These are phyloP conservation scores for Spheniscus mendiculus DNA, from an alignment of 2,113 vertebrate species.

Conservation along the genomic window DNA sequence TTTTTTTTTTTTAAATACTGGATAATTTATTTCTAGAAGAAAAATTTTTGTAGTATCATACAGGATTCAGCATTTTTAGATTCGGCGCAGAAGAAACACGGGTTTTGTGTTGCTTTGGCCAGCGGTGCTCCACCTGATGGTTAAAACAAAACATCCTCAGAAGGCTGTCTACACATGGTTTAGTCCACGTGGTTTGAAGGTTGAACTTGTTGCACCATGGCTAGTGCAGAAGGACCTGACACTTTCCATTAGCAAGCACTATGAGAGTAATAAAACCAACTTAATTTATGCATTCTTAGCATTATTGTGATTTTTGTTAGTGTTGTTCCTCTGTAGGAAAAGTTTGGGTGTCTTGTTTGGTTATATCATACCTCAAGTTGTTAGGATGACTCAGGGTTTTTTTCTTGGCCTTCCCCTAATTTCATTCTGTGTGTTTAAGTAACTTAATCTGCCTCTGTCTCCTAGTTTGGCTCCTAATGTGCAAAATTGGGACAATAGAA, in stretches of 20 bases:
- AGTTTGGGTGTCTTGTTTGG: neutral
- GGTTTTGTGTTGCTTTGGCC: neutral
- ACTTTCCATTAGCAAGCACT: neutral
- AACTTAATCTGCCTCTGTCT: neutral
- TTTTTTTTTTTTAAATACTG: neutral
- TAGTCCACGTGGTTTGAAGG: neutral
- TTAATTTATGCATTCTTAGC: neutral
- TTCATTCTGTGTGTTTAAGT: neutral
- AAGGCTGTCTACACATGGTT: rapidly evolving
- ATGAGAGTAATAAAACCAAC: neutral
- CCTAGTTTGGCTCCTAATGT: neutral
- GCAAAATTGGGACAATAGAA: neutral
- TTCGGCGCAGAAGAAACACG: neutral
- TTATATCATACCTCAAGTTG: neutral
- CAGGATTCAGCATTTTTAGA: neutral
- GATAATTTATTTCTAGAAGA: neutral
- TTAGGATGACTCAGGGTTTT: neutral
- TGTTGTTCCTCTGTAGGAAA: neutral
- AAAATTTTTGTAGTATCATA: neutral
- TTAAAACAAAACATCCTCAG: neutral
- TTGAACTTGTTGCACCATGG: neutral
- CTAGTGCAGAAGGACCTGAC: neutral
- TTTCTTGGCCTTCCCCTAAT: neutral
- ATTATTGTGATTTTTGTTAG: neutral
- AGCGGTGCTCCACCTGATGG: neutral